These are phyloP conservation scores for Lottia gigantea DNA, from an alignment of 2,888 invertebrate species.

Conservation along the genomic window DNA sequence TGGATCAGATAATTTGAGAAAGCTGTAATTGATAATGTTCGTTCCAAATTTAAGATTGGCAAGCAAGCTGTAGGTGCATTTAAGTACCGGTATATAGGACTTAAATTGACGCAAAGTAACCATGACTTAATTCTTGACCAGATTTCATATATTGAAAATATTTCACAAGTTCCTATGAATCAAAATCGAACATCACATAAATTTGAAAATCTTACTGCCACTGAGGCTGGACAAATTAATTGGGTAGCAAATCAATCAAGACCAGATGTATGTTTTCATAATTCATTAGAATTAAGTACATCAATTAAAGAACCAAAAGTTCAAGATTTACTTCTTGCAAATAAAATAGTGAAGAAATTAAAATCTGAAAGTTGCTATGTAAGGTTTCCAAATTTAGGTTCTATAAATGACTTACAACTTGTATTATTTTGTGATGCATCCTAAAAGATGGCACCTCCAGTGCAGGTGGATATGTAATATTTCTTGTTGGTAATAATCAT, in stretches of 20 bases:
- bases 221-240: constrained; percentile 8
- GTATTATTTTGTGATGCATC: constrained; percentile 12
- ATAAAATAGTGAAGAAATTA: constrained; percentile 15
- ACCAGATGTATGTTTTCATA: constrained; percentile 15
- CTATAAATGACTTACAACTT: constrained; percentile 3
- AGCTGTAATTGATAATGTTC: constrained; percentile 1
- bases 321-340: constrained; percentile 10
- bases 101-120: constrained; percentile 1
- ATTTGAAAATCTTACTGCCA: neutral
- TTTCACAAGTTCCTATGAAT: neutral
- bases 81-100: constrained; percentile 11
- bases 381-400: neutral
- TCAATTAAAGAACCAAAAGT: constrained; percentile 15
- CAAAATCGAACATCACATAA: neutral
- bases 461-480: too few species aligned
- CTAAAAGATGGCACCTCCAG: too few species aligned
- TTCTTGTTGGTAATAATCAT: too few species aligned
- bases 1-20: constrained; percentile 15
- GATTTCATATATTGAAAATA: neutral
- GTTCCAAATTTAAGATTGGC: constrained; percentile 13
- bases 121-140: neutral
- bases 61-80: constrained; percentile 7
- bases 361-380: constrained; percentile 15
- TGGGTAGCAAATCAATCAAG: constrained; percentile 18
- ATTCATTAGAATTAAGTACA: neutral